A percentile compares a stretch with the other conserved stretches of the same genome.
Conservation (phyloP, 1,140 invertebrate genomes). For the Radopholus similis region DNA sequence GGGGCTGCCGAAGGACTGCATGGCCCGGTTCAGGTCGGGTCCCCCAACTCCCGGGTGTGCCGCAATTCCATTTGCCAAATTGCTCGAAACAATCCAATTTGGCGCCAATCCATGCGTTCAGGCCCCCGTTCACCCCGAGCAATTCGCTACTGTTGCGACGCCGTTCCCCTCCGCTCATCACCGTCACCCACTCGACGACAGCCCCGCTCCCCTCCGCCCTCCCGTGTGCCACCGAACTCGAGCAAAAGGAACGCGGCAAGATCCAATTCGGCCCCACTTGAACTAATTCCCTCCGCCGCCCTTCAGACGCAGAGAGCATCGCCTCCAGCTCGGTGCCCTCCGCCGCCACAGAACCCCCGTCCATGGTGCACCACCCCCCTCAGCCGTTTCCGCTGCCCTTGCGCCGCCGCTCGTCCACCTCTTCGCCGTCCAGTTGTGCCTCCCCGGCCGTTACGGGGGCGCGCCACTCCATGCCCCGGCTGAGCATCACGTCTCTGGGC, state of each 20-base stretch:
- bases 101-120: neutral
- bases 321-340: neutral
- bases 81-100: neutral
- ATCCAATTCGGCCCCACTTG: neutral
- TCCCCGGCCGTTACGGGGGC: neutral
- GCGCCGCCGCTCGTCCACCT: neutral
- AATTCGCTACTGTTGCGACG: conserved; percentile 11
- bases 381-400: neutral
- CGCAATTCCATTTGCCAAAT: conserved; percentile 12
- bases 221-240: neutral
- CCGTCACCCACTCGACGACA: neutral
- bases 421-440: neutral
- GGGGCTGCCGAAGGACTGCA: too few species aligned
- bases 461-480: neutral
- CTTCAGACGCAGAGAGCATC: neutral
- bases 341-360: neutral
- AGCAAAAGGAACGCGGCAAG: neutral
- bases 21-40: too few species aligned
- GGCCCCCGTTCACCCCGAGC: conserved; percentile 9
- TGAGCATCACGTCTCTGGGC: conserved; percentile 1
- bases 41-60: neutral
- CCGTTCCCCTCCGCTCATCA: conserved; percentile 7
- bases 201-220: neutral
- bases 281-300: neutral
- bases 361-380: neutral